Percentiles rank a stretch among this genome's conserved stretches.
phyloP scores from a whole-genome alignment of 2,888 invertebrate species.

The Agriopis leucophaearia region DNA sequence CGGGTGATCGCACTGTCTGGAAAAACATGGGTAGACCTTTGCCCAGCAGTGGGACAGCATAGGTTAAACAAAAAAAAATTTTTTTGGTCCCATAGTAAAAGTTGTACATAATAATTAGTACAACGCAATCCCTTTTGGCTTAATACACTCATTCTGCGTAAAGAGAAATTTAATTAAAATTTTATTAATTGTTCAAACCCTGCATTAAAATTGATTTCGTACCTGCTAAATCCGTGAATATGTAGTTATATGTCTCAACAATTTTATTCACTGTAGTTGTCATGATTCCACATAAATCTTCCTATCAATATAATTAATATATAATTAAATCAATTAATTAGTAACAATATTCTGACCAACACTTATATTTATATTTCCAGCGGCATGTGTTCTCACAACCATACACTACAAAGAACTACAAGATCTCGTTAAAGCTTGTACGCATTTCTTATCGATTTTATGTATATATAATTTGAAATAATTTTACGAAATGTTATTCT shows the following conservation, averaged over 20 bases:
- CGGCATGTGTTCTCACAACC: not conserved
- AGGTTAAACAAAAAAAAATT: too few species aligned
- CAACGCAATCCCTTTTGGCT: too few species aligned
- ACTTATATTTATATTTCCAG: not conserved
- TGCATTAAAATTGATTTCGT: not conserved
- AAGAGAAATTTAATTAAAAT: too few species aligned
- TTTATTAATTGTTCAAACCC: too few species aligned
- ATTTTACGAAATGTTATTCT: too few species aligned
- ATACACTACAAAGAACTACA: not conserved
- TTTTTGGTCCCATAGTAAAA: too few species aligned
- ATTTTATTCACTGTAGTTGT: conserved; percentile 13
- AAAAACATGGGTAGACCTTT: too few species aligned
- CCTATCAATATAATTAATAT: not conserved
- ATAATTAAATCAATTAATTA: not conserved
- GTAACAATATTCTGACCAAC: too few species aligned
- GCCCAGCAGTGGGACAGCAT: too few species aligned
- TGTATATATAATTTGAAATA: not conserved
- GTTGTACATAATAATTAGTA: too few species aligned
- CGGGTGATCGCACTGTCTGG: too few species aligned
- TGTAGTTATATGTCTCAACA: conserved; percentile 38
- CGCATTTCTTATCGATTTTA: not conserved
- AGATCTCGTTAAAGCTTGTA: not conserved
- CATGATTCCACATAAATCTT: conserved; percentile 13
- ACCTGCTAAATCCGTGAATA: conserved; percentile 44
- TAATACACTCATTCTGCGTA: too few species aligned